These are phyloP conservation scores for Silurus aristotelis DNA, from an alignment of 2,797 vertebrate species.

Conservation along the genomic window DNA sequence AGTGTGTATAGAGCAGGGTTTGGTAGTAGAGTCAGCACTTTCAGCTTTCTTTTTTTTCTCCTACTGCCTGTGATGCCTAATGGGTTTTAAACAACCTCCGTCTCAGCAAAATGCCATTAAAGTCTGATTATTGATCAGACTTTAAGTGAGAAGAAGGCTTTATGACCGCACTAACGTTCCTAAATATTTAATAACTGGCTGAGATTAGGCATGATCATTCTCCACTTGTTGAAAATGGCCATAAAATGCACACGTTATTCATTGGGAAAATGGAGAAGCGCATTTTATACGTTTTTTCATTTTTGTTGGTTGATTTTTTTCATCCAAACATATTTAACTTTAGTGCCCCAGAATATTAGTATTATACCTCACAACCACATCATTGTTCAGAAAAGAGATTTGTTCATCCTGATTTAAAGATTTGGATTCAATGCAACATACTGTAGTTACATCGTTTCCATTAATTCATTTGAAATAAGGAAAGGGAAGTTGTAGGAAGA, in stretches of 20 bases:
- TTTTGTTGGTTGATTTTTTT: not conserved
- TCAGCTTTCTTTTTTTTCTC: not conserved
- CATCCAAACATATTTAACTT: not conserved
- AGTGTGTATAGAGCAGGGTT: not conserved
- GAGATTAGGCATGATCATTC: not conserved
- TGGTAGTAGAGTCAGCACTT: not conserved
- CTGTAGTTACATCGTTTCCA: not conserved
- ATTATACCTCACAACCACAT: not conserved
- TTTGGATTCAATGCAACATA: not conserved
- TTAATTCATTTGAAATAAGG: not conserved
- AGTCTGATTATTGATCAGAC: not conserved
- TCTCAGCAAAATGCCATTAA: not conserved
- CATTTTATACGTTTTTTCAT: no score
- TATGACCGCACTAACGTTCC: not conserved
- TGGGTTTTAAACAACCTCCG: not conserved
- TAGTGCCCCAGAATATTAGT: not conserved
- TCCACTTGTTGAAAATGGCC: not conserved
- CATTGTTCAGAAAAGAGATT: not conserved
- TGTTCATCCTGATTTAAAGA: not conserved
- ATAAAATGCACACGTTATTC: not conserved
- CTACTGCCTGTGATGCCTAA: not conserved
- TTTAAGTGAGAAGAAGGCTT: not conserved
- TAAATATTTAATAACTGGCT: not conserved
- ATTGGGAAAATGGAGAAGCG: not conserved
- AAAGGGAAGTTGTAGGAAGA: not conserved